Evolutionary conservation across 2,797 vertebrate genomes (phyloP).

Genomic region (Argya squamiceps): DNA sequence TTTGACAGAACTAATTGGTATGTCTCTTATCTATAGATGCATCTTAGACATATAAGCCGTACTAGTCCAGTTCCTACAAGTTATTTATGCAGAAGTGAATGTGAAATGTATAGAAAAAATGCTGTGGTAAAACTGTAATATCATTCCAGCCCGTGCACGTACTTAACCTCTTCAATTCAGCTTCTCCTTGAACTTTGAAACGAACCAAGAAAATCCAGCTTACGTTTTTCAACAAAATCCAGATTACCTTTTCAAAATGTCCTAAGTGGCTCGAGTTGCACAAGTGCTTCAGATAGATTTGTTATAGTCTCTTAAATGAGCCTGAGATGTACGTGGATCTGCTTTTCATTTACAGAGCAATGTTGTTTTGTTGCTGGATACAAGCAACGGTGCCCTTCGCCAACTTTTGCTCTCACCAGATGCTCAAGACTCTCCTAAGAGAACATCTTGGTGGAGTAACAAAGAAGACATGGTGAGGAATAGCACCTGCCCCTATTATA

Average conservation of each 20-base stretch:
- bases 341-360: constrained; percentile 82
- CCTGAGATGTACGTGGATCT: not conserved
- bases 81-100: not conserved
- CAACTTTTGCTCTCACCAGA: constrained; percentile 81
- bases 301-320: not conserved
- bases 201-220: not conserved
- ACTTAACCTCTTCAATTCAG: not conserved
- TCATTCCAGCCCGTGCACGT: not conserved
- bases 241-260: not conserved
- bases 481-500: not conserved
- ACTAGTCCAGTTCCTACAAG: not conserved
- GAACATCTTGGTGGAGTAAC: constrained; percentile 83
- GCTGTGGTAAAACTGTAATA: not conserved
- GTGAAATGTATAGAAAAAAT: not conserved
- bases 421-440: constrained; percentile 70
- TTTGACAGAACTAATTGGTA: not conserved
- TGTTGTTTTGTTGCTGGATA: constrained; percentile 87
- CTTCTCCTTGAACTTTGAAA: not conserved
- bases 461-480: constrained; percentile 83
- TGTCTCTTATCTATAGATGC: not conserved
- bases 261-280: not conserved
- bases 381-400: constrained; percentile 80
- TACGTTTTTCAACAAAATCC: not conserved
- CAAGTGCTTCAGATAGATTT: not conserved
- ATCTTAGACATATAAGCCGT: not conserved